Conservation (phyloP, 2,888 invertebrate species). For the Limnephilus rhombicus region DNA sequence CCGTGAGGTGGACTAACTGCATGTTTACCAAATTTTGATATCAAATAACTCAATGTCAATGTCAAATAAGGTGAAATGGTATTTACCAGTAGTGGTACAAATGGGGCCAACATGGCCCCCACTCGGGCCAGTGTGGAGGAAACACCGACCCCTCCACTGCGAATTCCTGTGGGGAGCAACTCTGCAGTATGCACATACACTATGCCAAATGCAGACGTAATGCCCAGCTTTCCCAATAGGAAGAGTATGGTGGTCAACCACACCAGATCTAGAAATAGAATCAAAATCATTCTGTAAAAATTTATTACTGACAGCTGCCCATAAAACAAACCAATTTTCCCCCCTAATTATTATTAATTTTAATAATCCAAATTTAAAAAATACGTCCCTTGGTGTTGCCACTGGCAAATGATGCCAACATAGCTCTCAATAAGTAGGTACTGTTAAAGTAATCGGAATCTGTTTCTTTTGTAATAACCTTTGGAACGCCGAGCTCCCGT, state of each 20-base stretch:
- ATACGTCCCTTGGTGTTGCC: neutral
- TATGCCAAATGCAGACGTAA: conserved; percentile 81
- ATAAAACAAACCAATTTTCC: neutral
- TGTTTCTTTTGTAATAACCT: neutral
- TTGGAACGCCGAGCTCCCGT: no score
- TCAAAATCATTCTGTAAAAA: neutral
- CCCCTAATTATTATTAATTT: neutral
- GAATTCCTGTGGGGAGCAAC: conserved; percentile 76
- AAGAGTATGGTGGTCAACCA: conserved; percentile 79
- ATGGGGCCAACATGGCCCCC: conserved; percentile 81
- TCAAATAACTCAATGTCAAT: no score
- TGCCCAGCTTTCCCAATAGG: conserved; percentile 80
- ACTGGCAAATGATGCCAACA: neutral
- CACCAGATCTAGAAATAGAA: conserved; percentile 70
- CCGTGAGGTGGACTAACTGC: no score
- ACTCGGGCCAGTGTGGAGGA: conserved; percentile 79
- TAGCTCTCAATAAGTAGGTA: neutral
- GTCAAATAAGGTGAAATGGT: neutral
- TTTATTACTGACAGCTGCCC: neutral
- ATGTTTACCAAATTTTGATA: no score
- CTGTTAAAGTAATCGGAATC: neutral
- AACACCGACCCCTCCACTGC: conserved; percentile 80
- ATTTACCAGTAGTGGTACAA: conserved; percentile 78
- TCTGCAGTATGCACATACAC: conserved; percentile 81
- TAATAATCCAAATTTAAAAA: neutral